Evolutionary conservation across 2,113 vertebrate genomes (phyloP), one percentile per base, ranked within the genome.

Genomic region (Nothocercus nigrocapillus): DNA sequence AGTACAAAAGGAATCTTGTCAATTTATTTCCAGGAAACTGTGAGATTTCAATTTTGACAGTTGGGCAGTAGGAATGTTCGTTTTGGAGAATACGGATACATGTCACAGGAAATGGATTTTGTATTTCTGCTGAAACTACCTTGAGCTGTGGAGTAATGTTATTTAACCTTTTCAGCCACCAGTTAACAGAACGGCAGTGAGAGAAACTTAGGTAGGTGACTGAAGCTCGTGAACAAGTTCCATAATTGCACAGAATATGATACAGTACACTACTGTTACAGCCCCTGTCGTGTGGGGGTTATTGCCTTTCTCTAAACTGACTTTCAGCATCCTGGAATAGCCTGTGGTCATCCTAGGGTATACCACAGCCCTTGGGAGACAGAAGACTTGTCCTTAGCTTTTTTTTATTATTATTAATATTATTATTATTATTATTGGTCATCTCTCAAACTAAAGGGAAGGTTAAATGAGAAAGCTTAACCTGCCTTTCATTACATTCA

Each of bases 31-130:
- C 92, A 56, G 84, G 45, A 17, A 47, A 5, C 90, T 22, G 28
- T 36, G 64, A 40, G 76, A 25, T 70, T 40, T 72, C 13, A 1
- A 0, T 24, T 5, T 59, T 30, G 81, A 75, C 16, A 0, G 58
- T 67, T 6, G 96, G 95, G 90, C 88, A 93, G 94, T 94, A 93
- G 87, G 81, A 94, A 66, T 82, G 4, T 81, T 82, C n/a, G 78
- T 62, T 89, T 19, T 30, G 90, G 85, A 89, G 82, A 5, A 67
- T 75, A 8, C 73, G 24, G 90, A 19, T 49, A 69, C 44, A 76
- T 66, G 91, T n/a, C 75, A 18, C n/a, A 7, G 89, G 85, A 77
- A 40, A 32, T 8, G 9, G 56, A 20, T 17, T 17, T 42, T 40
- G n/a, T 68, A 63, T 80, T 77, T n/a, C 77, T 80, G 82, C 91